Conservation (phyloP, 2,797 vertebrate species). For the Gymnodraco acuticeps region DNA sequence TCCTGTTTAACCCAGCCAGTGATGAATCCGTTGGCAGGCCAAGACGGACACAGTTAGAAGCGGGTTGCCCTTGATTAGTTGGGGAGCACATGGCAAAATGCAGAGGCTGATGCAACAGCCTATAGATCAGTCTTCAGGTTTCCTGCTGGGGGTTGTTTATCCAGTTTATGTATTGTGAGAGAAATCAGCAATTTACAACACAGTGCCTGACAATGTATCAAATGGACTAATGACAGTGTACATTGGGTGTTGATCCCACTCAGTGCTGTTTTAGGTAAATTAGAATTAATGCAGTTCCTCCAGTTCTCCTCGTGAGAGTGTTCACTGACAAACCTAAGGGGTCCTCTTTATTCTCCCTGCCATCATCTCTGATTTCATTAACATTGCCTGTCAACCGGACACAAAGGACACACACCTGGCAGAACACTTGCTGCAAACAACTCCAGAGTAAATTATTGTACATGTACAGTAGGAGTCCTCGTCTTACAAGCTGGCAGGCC, state of each 20-base stretch:
- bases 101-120: constrained; percentile 92
- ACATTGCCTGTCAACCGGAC: constrained; percentile 75
- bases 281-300: constrained; percentile 69
- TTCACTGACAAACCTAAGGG: constrained; percentile 59
- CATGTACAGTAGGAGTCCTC: constrained; percentile 72
- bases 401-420: constrained; percentile 81
- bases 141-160: constrained; percentile 91
- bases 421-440: constrained; percentile 60
- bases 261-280: constrained; percentile 75
- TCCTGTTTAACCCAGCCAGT: constrained; percentile 95
- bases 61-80: constrained; percentile 95
- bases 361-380: constrained; percentile 83
- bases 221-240: constrained; percentile 76
- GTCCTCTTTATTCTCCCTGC: constrained; percentile 72
- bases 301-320: constrained; percentile 46
- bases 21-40: constrained; percentile 95
- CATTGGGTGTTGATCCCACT: constrained; percentile 67
- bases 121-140: constrained; percentile 91
- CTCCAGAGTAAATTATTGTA: constrained; percentile 69
- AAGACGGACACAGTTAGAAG: constrained; percentile 91
- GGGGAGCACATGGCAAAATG: constrained; percentile 92
- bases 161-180: constrained; percentile 83
- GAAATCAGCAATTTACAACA: constrained; percentile 85
- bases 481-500: constrained; percentile 63
- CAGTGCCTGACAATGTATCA: constrained; percentile 74